Evolutionary conservation across 2,113 vertebrate genomes (phyloP).

Genomic region (Phocoena sinus): DNA sequence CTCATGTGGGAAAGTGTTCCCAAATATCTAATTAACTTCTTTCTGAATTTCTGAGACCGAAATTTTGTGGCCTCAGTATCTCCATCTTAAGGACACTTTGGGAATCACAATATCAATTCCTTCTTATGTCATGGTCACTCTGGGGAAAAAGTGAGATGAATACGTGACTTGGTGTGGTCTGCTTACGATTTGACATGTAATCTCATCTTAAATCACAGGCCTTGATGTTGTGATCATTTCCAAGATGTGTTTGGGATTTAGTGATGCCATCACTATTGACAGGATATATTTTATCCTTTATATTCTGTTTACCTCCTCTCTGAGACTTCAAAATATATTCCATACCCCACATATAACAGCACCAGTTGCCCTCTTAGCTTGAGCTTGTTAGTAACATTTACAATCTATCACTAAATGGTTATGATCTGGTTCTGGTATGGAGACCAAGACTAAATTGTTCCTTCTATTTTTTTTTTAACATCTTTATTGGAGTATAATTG

Average conservation of each 20-base stretch:
- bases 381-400: background rate
- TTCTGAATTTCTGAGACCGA: background rate
- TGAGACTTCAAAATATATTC: background rate
- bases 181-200: background rate
- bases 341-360: background rate
- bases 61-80: background rate
- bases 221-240: background rate
- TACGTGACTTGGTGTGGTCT: background rate
- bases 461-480: background rate
- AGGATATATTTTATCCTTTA: background rate
- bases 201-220: background rate
- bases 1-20: background rate
- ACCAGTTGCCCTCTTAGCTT: background rate
- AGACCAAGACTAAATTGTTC: background rate
- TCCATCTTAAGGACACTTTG: background rate
- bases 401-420: background rate
- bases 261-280: background rate
- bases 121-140: background rate
- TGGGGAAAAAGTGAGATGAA: background rate
- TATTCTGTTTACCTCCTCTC: background rate
- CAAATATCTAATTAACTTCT: background rate
- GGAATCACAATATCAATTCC: background rate
- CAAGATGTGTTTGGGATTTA: background rate
- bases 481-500: too few relatives aligned
- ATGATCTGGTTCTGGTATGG: background rate